phyloP scores from a whole-genome alignment of 2,888 invertebrate genomes.

The Agonum fuliginosum region DNA sequence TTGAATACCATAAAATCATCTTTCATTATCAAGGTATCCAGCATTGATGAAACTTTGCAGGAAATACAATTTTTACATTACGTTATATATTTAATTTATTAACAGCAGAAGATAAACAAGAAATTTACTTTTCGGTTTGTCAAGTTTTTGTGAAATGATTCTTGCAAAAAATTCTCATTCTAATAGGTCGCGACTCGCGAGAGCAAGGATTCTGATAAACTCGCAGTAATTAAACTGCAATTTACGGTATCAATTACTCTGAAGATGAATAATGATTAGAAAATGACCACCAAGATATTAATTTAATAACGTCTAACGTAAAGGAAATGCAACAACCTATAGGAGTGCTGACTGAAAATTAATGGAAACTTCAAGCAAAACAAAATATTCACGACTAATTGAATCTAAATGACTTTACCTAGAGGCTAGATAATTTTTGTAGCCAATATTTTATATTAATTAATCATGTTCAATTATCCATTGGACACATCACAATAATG shows the following conservation, averaged over 20 bases:
- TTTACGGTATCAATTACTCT: conserved; percentile 34
- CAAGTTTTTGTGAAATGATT: not conserved
- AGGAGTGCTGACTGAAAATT: conserved; percentile 12
- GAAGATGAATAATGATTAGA: conserved; percentile 36
- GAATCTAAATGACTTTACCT: conserved; percentile 1
- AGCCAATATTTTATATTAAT: too few species aligned
- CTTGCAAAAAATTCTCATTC: conserved; percentile 1
- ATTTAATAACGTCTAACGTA: conserved; percentile 6
- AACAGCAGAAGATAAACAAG: too few species aligned
- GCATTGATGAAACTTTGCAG: not conserved
- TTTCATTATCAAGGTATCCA: not conserved
- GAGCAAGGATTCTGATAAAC: conserved; percentile 39
- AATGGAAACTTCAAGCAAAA: conserved; percentile 17
- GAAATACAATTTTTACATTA: conserved; percentile 13
- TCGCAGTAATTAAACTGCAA: conserved; percentile 43
- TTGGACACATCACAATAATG: too few species aligned
- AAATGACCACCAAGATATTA: conserved; percentile 3
- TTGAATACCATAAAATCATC: conserved; percentile 1
- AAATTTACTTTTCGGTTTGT: too few species aligned
- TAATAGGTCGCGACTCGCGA: not conserved
- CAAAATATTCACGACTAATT: conserved; percentile 1
- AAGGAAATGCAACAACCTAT: not conserved
- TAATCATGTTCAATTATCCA: too few species aligned
- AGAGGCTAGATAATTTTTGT: not conserved
- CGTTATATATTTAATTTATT: too few species aligned